A percentile compares a stretch with the other conserved stretches of the same genome.
Evolutionary conservation across 2,888 invertebrate genomes (phyloP).

Genomic region (Heliconius ismenius): DNA sequence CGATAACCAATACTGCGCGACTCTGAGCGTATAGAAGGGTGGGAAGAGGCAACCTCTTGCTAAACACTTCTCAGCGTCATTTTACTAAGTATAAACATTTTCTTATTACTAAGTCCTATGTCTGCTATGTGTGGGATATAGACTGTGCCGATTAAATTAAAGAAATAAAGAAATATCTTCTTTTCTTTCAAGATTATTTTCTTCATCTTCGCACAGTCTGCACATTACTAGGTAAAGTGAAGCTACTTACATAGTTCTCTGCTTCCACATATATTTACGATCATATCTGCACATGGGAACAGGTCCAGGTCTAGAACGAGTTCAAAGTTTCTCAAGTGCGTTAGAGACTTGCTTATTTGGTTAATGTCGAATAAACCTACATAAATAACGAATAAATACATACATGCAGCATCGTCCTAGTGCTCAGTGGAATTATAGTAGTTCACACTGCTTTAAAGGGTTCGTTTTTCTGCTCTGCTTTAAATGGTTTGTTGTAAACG

Average conservation of each 20-base stretch:
- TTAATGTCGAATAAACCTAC: background rate
- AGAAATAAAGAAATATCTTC: too few species aligned
- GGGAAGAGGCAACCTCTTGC: too few species aligned
- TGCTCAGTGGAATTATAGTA: background rate
- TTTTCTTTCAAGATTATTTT: background rate
- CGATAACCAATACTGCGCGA: too few species aligned
- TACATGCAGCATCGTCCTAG: background rate
- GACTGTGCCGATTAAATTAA: too few species aligned
- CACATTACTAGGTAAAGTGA: too few species aligned
- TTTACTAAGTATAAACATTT: background rate
- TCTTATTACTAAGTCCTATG: too few species aligned
- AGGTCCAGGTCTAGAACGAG: background rate
- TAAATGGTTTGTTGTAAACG: too few species aligned
- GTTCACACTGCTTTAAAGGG: background rate
- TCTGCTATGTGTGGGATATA: too few species aligned
- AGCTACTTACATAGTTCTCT: background rate
- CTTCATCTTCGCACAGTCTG: background rate
- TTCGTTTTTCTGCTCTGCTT: background rate
- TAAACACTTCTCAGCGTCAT: too few species aligned
- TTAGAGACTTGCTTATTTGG: constrained; percentile 12
- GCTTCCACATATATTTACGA: background rate
- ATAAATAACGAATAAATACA: constrained; percentile 2
- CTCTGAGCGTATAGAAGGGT: too few species aligned
- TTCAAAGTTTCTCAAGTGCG: constrained; percentile 9
- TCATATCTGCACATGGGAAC: background rate